A percentile compares a stretch with the other conserved stretches of the same genome.
Conservation (phyloP, 2,797 vertebrate species). For the Pipistrellus pygmaeus region DNA sequence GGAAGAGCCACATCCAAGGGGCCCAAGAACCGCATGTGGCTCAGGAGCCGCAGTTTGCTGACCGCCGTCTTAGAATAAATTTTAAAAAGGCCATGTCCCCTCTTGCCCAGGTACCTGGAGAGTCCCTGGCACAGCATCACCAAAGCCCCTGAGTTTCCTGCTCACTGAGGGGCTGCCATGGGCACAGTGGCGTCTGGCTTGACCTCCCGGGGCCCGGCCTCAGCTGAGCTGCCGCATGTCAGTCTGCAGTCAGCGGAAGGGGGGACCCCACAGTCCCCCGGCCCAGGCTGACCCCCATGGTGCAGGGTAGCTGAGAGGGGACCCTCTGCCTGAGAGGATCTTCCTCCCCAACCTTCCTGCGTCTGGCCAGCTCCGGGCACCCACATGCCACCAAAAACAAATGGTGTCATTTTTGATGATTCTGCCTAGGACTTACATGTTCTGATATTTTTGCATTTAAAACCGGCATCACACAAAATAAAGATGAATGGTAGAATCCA, state of each 20-base stretch:
- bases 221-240: background rate
- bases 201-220: background rate
- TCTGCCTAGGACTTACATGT: background rate
- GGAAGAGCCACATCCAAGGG: too few species aligned
- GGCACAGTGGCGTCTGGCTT: background rate
- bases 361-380: background rate
- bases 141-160: too few species aligned
- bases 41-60: too few species aligned
- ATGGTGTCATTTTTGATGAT: conserved; percentile 13
- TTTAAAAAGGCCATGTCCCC: background rate
- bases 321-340: background rate
- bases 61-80: background rate
- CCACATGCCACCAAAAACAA: background rate
- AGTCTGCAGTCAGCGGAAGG: background rate
- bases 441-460: conserved; percentile 68
- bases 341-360: background rate
- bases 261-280: background rate
- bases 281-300: too few species aligned
- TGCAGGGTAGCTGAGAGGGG: background rate
- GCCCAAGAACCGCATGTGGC: too few species aligned
- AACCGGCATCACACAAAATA: conserved; percentile 62
- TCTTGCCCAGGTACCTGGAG: background rate
- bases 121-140: background rate
- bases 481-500: conserved; percentile 56
- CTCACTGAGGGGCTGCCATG: background rate